Percentiles rank a stretch among this genome's conserved stretches.
phyloP scores from a whole-genome alignment of 2,113 vertebrate genomes.

The Oncorhynchus keta region DNA sequence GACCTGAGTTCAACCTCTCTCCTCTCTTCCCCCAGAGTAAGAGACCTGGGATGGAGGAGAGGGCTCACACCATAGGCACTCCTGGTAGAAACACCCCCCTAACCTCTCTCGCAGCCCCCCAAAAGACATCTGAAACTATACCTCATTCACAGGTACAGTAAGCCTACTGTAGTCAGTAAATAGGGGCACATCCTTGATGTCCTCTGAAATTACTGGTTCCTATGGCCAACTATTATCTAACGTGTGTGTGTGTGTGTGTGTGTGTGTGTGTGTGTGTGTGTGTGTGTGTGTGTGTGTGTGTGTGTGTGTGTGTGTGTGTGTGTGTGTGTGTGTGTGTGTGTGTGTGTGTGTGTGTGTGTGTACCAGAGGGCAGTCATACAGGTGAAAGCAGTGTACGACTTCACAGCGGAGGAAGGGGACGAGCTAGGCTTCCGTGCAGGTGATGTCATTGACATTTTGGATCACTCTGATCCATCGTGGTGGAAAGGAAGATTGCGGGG shows the following conservation, averaged over 20 bases:
- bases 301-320: neutral
- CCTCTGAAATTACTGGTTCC: neutral
- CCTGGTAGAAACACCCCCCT: conserved; percentile 56
- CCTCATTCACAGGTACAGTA: conserved; percentile 25
- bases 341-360: too few relatives aligned
- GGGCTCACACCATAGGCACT: conserved; percentile 57
- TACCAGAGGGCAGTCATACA: conserved; percentile 52
- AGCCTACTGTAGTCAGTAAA: neutral
- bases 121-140: conserved; percentile 44
- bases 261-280: neutral
- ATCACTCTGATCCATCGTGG: conserved; percentile 84
- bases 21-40: conserved; percentile 44
- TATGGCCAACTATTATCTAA: neutral
- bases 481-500: conserved; percentile 87
- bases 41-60: conserved; percentile 56
- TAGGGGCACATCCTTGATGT: neutral
- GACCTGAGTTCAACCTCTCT: neutral
- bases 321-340: conserved; percentile 2
- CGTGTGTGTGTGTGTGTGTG: neutral
- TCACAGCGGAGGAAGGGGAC: conserved; percentile 82
- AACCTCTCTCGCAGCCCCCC: conserved; percentile 4
- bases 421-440: conserved; percentile 85
- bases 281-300: conserved; percentile 4
- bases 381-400: conserved; percentile 88
- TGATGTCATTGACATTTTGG: conserved; percentile 89